A percentile compares a stretch with the other conserved stretches of the same genome.
Conservation (phyloP, 2,888 invertebrate species). For the Troglohyphantes excavatus region DNA sequence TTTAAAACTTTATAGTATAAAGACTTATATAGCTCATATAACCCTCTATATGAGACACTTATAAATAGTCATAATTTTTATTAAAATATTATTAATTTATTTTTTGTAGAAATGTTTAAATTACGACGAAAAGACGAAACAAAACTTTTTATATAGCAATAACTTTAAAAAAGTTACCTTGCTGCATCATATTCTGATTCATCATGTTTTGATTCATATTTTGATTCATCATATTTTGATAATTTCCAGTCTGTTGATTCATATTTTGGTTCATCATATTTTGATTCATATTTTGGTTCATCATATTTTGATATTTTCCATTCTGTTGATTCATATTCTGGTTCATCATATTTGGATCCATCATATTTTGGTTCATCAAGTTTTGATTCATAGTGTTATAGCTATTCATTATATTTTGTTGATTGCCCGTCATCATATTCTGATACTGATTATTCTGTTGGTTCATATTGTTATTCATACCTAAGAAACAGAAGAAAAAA, state of each 20-base stretch:
- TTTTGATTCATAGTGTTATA: constrained; percentile 30
- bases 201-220: constrained; percentile 59
- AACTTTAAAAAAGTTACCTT: constrained; percentile 3
- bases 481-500: not conserved
- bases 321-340: constrained; percentile 47
- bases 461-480: constrained; percentile 47
- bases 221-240: constrained; percentile 11
- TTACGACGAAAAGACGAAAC: too few relatives aligned
- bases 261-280: not conserved
- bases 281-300: constrained; percentile 34
- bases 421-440: constrained; percentile 33
- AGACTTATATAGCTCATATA: too few relatives aligned
- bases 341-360: constrained; percentile 50
- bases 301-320: constrained; percentile 35
- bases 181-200: constrained; percentile 19
- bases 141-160: too few relatives aligned
- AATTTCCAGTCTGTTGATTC: too few relatives aligned
- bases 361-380: constrained; percentile 38
- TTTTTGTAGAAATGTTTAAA: too few relatives aligned
- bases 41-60: too few relatives aligned
- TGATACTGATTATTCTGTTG: constrained; percentile 21
- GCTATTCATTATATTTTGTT: constrained; percentile 43
- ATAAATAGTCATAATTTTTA: too few relatives aligned
- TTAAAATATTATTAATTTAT: too few relatives aligned
- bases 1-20: too few relatives aligned